Evolutionary conservation across 2,888 invertebrate species (phyloP).

Genomic region (Syrista parreyssii): DNA sequence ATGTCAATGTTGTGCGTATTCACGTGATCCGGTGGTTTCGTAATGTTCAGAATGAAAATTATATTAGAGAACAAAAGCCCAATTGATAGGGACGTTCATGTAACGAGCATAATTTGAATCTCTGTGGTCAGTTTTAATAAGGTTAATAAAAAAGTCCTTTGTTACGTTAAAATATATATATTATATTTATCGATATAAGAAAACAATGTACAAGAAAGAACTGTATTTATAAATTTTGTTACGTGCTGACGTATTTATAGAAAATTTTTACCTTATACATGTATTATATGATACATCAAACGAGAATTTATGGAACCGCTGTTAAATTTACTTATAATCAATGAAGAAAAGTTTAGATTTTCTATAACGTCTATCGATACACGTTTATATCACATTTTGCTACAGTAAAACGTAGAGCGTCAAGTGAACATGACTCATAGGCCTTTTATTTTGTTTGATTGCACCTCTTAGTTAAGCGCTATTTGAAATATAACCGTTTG

Average conservation of each 20-base stretch:
- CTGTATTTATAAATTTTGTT: neutral
- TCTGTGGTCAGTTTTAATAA: neutral
- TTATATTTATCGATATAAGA: neutral
- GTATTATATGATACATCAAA: neutral
- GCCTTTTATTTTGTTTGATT: neutral
- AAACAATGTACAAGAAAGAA: neutral
- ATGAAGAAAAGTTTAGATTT: neutral
- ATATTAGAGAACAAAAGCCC: constrained; percentile 33
- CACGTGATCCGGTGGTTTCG: neutral
- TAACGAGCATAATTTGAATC: neutral
- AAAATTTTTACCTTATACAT: neutral
- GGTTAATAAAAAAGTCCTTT: neutral
- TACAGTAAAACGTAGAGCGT: neutral
- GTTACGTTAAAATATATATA: neutral
- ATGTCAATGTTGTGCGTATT: neutral
- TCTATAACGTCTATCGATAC: neutral
- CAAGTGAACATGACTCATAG: neutral
- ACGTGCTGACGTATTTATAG: neutral
- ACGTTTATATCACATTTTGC: neutral
- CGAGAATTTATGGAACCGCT: neutral
- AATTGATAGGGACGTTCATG: neutral
- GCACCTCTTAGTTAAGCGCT: neutral
- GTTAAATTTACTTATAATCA: neutral
- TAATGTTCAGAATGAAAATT: constrained; percentile 24
- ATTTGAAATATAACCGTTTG: neutral